These are phyloP conservation scores for Drosophila neonasuta DNA, from an alignment of 2,888 invertebrate genomes.

Conservation along the genomic window DNA sequence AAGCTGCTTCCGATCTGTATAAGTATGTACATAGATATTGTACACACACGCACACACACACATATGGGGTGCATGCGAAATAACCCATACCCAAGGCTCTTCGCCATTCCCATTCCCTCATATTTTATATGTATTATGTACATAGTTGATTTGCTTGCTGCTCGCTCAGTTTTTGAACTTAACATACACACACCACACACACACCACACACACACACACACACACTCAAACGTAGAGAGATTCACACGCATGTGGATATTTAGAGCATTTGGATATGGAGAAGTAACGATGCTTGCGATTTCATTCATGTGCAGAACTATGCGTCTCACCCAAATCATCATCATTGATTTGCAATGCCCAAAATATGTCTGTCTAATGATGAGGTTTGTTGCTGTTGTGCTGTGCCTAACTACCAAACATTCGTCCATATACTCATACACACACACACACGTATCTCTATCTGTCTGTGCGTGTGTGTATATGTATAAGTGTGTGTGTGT, in stretches of 20 bases:
- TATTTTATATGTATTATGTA: constrained; percentile 75
- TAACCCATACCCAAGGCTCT: constrained; percentile 9
- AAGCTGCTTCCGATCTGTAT: constrained; percentile 64
- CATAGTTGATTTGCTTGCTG: constrained; percentile 76
- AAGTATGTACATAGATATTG: constrained; percentile 9
- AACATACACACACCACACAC: constrained; percentile 24
- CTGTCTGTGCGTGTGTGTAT: constrained; percentile 14
- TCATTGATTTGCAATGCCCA: constrained; percentile 72
- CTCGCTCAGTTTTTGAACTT: constrained; percentile 53
- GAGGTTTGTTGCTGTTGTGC: constrained; percentile 69
- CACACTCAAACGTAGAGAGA: constrained; percentile 7
- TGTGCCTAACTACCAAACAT: constrained; percentile 72
- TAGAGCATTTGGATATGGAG: constrained; percentile 45
- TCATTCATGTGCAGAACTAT: constrained; percentile 61
- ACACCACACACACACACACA: constrained; percentile 21
- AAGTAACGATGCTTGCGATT: constrained; percentile 66
- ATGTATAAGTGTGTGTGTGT: constrained; percentile 26
- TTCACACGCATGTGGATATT: constrained; percentile 15
- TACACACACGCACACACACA: background rate
- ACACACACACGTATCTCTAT: constrained; percentile 19
- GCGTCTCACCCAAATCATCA: constrained; percentile 42
- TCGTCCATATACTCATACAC: constrained; percentile 40
- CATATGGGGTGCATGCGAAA: constrained; percentile 15
- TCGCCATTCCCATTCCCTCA: constrained; percentile 34
- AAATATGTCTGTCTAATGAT: constrained; percentile 67